Evolutionary conservation across 2,797 vertebrate species (phyloP).

Genomic region (Spatula clypeata): DNA sequence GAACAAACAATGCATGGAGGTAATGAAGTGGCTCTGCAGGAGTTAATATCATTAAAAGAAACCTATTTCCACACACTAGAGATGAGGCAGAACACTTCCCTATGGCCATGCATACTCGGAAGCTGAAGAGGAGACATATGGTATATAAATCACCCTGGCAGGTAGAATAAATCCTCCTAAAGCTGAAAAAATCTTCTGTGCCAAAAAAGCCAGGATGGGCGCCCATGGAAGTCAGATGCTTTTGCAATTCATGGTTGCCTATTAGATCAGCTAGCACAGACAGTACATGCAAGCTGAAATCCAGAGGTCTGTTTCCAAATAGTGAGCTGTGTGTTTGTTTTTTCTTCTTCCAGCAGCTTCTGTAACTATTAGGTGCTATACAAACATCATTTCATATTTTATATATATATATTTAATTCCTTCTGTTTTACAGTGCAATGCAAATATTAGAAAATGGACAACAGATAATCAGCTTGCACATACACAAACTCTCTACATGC

Average conservation of each 20-base stretch:
- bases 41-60: constrained; percentile 43
- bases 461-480: not conserved
- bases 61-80: constrained; percentile 40
- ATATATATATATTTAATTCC: not conserved
- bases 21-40: constrained; percentile 1
- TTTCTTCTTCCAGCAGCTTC: not conserved
- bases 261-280: not conserved
- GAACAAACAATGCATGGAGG: constrained; percentile 15
- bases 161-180: constrained; percentile 48
- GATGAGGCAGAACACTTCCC: constrained; percentile 53
- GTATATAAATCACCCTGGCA: constrained; percentile 62
- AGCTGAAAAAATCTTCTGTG: constrained; percentile 20
- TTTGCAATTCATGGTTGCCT: constrained; percentile 40
- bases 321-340: not conserved
- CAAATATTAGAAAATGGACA: not conserved
- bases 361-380: not conserved
- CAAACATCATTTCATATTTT: not conserved
- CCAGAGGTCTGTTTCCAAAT: not conserved
- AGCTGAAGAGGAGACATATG: constrained; percentile 32
- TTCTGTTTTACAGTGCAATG: not conserved
- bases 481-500: not conserved
- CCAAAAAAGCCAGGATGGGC: constrained; percentile 35
- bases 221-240: constrained; percentile 49
- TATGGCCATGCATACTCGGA: not conserved
- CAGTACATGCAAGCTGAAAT: not conserved